Conservation (phyloP, 2,888 invertebrate species). For the Halictus ligatus region DNA sequence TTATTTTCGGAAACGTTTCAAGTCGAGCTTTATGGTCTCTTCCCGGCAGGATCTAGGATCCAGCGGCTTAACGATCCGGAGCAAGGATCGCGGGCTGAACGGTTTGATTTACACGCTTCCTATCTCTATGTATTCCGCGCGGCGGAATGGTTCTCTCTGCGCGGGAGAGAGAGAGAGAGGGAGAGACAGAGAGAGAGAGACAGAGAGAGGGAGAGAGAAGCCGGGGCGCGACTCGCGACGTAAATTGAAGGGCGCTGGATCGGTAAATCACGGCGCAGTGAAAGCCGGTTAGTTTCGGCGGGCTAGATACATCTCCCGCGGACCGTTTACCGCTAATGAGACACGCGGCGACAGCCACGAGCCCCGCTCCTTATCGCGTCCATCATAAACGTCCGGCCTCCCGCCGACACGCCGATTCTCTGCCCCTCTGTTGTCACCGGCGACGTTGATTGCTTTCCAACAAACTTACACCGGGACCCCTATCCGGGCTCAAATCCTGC, state of each 20-base stretch:
- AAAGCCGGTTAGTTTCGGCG: conserved; percentile 70
- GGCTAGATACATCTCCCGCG: conserved; percentile 64
- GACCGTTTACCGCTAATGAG: conserved; percentile 75
- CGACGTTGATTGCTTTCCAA: conserved; percentile 55
- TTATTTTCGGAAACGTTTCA: background rate
- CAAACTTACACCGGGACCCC: conserved; percentile 18
- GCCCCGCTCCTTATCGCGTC: conserved; percentile 70
- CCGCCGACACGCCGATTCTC: conserved; percentile 50
- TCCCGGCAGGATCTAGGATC: conserved; percentile 16
- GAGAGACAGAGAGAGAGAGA: background rate
- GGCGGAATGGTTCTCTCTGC: conserved; percentile 23
- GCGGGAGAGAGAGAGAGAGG: conserved; percentile 1
- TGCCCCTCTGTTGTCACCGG: conserved; percentile 29
- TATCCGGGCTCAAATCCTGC: conserved; percentile 74
- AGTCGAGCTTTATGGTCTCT: background rate
- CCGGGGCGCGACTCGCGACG: conserved; percentile 38
- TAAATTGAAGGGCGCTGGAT: conserved; percentile 56
- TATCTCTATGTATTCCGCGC: conserved; percentile 50
- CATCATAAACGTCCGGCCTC: conserved; percentile 69
- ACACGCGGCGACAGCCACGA: conserved; percentile 74
- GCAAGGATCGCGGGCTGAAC: conserved; percentile 23
- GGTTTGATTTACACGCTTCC: conserved; percentile 63
- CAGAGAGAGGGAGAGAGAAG: conserved; percentile 2
- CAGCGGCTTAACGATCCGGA: conserved; percentile 43
- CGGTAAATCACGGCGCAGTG: conserved; percentile 70